These are phyloP conservation scores for Meloidogyne exigua DNA, from an alignment of 1,140 invertebrate genomes.

Conservation along the genomic window DNA sequence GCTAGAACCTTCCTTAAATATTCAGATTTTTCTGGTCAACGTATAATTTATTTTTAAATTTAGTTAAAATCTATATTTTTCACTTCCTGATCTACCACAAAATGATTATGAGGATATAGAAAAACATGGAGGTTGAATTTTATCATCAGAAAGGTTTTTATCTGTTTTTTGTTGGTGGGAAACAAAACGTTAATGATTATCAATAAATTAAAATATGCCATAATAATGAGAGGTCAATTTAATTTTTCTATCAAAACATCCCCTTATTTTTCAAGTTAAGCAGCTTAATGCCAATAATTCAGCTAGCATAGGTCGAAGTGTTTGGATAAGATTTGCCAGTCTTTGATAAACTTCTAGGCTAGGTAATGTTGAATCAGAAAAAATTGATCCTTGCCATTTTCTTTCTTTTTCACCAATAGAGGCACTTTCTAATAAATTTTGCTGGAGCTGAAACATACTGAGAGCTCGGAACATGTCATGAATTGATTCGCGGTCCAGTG, in stretches of 20 bases:
- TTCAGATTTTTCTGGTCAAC: not conserved
- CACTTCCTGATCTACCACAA: not conserved
- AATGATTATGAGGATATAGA: conserved; percentile 47
- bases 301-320: conserved; percentile 20
- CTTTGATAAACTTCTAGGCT: conserved; percentile 15
- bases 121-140: conserved; percentile 80
- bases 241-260: too few species aligned
- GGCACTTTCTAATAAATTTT: conserved; percentile 4
- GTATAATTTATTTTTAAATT: not conserved
- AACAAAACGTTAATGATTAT: too few species aligned
- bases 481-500: conserved; percentile 14
- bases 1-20: too few species aligned
- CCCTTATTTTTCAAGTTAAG: not conserved
- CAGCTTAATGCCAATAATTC: conserved; percentile 15
- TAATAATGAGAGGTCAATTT: too few species aligned
- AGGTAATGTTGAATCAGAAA: not conserved
- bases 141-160: too few species aligned
- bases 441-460: conserved; percentile 23
- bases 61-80: not conserved
- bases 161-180: too few species aligned
- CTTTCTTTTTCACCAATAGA: conserved; percentile 6
- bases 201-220: too few species aligned
- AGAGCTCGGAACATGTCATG: conserved; percentile 20
- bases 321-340: conserved; percentile 14
- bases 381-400: not conserved